These are phyloP conservation scores for Lates japonicus DNA, from an alignment of 2,797 vertebrate genomes.

Conservation along the genomic window DNA sequence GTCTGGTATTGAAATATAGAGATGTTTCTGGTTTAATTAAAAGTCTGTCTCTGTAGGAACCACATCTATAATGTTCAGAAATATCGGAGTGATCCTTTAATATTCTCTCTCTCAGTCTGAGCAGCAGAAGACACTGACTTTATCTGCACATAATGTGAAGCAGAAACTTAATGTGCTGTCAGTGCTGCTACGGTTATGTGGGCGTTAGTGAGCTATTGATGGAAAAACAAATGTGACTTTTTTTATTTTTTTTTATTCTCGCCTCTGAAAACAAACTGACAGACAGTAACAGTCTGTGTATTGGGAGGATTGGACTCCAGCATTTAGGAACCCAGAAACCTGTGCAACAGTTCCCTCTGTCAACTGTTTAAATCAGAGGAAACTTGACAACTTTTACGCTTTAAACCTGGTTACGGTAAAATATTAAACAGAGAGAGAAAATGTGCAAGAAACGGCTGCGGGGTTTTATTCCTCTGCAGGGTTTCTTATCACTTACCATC, in stretches of 20 bases:
- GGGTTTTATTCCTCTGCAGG: not conserved
- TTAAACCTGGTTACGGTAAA: not conserved
- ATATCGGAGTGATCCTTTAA: too few relatives aligned
- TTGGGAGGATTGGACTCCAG: not conserved
- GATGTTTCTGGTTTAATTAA: too few relatives aligned
- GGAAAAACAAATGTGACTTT: not conserved
- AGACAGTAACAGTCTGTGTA: not conserved
- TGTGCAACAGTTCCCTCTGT: not conserved
- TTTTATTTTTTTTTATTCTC: not conserved
- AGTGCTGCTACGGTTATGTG: not conserved
- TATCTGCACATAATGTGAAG: slow-evolving; percentile 1
- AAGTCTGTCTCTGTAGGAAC: too few relatives aligned
- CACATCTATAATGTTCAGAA: too few relatives aligned
- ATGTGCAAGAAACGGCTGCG: not conserved
- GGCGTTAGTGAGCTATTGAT: not conserved
- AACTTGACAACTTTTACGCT: slow-evolving; percentile 39
- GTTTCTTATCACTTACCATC: slow-evolving; percentile 91
- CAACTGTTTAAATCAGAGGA: too few relatives aligned
- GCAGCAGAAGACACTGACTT: not conserved
- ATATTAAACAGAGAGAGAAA: not conserved
- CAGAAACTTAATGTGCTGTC: slow-evolving; percentile 18
- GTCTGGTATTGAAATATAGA: too few relatives aligned
- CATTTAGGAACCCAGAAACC: not conserved
- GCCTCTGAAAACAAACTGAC: not conserved
- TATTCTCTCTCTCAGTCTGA: too few relatives aligned